Conservation (phyloP, 2,797 vertebrate species). For the Galago senegalensis region DNA sequence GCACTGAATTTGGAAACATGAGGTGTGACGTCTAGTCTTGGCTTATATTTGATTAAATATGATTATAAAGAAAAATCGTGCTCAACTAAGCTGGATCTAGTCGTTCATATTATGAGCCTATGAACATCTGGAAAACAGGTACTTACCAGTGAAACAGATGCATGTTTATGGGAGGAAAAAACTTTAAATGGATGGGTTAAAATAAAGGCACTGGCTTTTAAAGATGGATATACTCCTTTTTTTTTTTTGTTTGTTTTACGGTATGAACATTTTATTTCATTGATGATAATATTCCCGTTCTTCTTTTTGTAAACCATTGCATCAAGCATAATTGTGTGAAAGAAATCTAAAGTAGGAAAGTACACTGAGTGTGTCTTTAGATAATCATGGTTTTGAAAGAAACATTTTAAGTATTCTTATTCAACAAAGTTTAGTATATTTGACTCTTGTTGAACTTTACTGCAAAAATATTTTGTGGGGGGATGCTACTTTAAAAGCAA, state of each 20-base stretch:
- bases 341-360: not conserved
- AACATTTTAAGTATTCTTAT: not conserved
- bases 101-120: not conserved
- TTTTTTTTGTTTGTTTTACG: not conserved
- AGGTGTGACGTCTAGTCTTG: not conserved
- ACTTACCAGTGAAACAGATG: not conserved
- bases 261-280: not conserved
- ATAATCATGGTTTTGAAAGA: not conserved
- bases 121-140: not conserved
- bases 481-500: not conserved
- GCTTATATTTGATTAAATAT: slow-evolving; percentile 28
- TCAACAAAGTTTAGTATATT: not conserved
- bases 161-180: slow-evolving; percentile 16
- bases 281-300: not conserved
- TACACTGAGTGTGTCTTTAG: not conserved
- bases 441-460: slow-evolving; percentile 43
- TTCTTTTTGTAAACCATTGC: slow-evolving; percentile 6
- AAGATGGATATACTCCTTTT: not conserved
- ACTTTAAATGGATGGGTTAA: not conserved
- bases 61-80: slow-evolving; percentile 6
- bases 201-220: slow-evolving; percentile 32
- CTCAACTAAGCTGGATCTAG: not conserved
- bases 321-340: not conserved
- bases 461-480: not conserved
- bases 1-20: not conserved